Conservation (phyloP, 2,888 invertebrate species). For the Lasiommata megera region DNA sequence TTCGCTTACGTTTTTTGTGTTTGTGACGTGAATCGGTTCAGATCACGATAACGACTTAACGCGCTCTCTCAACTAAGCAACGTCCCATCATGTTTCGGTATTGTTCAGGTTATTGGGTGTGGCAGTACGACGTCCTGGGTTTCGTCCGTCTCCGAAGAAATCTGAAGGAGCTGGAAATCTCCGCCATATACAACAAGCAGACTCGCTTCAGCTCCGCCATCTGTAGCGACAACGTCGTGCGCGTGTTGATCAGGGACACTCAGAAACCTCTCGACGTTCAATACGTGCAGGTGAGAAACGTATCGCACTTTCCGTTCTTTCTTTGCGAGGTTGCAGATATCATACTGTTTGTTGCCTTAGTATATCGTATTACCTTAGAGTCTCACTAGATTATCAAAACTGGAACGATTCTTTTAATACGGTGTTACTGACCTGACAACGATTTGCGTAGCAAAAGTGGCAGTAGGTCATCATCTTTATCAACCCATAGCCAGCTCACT, state of each 20-base stretch:
- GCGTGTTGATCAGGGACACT: conserved; percentile 39
- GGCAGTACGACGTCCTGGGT: conserved; percentile 69
- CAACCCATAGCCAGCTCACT: too few relatives aligned
- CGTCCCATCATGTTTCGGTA: background rate
- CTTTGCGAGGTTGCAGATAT: too few relatives aligned
- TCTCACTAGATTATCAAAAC: too few relatives aligned
- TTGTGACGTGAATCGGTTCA: too few relatives aligned
- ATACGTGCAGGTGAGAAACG: conserved; percentile 46
- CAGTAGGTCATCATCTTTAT: too few relatives aligned
- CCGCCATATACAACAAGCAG: conserved; percentile 49
- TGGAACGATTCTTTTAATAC: too few relatives aligned
- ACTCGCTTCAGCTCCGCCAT: conserved; percentile 28
- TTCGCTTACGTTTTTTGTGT: too few relatives aligned
- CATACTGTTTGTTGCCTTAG: too few relatives aligned
- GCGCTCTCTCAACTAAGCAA: background rate
- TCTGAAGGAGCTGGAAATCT: conserved; percentile 52
- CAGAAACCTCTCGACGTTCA: conserved; percentile 30
- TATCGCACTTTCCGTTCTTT: too few relatives aligned
- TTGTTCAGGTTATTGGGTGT: conserved; percentile 66
- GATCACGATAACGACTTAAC: background rate
- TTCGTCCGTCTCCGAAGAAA: conserved; percentile 60
- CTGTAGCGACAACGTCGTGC: conserved; percentile 23
- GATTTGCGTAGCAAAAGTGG: too few relatives aligned
- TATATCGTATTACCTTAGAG: too few relatives aligned
- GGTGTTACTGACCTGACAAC: too few relatives aligned